These are phyloP conservation scores for Drosophila ohnishii DNA, from an alignment of 1,140 invertebrate species.

Conservation along the genomic window DNA sequence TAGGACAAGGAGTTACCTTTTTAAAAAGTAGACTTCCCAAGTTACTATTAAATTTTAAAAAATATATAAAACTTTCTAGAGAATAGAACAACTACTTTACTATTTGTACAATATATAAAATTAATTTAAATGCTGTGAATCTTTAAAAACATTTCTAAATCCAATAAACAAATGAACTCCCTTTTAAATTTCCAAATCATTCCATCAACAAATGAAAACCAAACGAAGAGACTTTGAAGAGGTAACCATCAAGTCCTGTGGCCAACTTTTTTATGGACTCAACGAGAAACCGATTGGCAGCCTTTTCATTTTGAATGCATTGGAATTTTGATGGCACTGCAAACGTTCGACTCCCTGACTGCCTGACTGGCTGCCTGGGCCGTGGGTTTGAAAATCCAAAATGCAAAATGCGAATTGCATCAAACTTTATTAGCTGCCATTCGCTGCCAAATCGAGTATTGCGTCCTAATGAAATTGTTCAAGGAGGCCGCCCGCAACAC, in stretches of 20 bases:
- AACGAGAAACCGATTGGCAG: slow-evolving; percentile 12
- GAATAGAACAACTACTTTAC: too few relatives aligned
- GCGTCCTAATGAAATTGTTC: slow-evolving; percentile 42
- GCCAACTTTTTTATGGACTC: slow-evolving; percentile 11
- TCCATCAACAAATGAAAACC: neutral
- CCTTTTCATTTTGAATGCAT: slow-evolving; percentile 66
- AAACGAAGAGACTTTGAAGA: slow-evolving; percentile 4
- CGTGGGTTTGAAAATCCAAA: slow-evolving; percentile 10
- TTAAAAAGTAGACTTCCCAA: too few relatives aligned
- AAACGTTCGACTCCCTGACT: slow-evolving; percentile 11
- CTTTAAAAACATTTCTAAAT: too few relatives aligned
- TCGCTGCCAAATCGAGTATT: slow-evolving; percentile 30
- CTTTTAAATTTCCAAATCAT: neutral
- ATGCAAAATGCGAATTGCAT: slow-evolving; percentile 45
- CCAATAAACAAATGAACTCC: neutral
- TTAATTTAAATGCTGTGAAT: too few relatives aligned
- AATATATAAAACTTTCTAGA: too few relatives aligned
- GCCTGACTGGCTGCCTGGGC: slow-evolving; percentile 22
- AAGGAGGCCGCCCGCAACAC: slow-evolving; percentile 22
- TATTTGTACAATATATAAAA: too few relatives aligned
- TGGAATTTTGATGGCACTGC: slow-evolving; percentile 50
- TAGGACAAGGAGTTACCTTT: too few relatives aligned
- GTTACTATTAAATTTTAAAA: too few relatives aligned
- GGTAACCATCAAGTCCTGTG: slow-evolving; percentile 13
- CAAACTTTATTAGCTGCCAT: slow-evolving; percentile 40